Base-by-base conservation (phyloP, 2,797 vertebrate species). In the Gadopsis bispinosus region DNA sequence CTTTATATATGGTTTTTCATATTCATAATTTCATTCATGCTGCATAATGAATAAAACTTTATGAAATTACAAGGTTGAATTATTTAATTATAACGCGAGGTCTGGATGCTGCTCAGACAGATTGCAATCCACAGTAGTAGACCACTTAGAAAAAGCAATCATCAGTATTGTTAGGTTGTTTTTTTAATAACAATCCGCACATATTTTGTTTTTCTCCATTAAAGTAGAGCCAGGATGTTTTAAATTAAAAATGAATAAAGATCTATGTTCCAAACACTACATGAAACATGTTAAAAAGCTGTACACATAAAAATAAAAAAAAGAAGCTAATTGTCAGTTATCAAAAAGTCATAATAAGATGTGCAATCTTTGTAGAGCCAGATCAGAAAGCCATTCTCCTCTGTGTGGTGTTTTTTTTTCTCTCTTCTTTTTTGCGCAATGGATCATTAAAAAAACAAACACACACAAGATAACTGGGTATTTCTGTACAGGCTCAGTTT, bases 401-500 rank as follows among this genome's bases (percentile, higher is more conserved):
- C n/a, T n/a, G n/a, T n/a, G n/a, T n/a, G n/a, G n/a, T n/a, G n/a
- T n/a, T n/a, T n/a, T n/a, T n/a, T n/a, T n/a, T n/a, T n/a, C n/a
- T n/a, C n/a, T n/a, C n/a, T n/a, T 33, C 5, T 33, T 33, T 33
- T 33, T 33, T 33, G 31, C 3, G 31, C 31, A 33, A 33, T 33
- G 31, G 31, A 33, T 33, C 31, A 33, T 5, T 33, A 33, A 35
- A 35, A 35, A 35, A 35, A 35, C 6, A 35, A 35, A 35, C 3
- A 35, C 33, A 3, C 51, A 68, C 22, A 43, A 55, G 51, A 31
- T 37, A 59, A 47, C 4, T 22, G 14, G 17, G 8, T 3, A 35
- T 45, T 80, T 73, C 58, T 69, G 19, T 35, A 41, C 33, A 4
- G 50, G 41, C 74, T 78, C 75, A 69, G 74, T 35, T 84, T 75